Percentiles rank a stretch among this genome's conserved stretches.
Evolutionary conservation across 2,797 vertebrate genomes (phyloP).

Genomic region (Thripadectes ignobilis): DNA sequence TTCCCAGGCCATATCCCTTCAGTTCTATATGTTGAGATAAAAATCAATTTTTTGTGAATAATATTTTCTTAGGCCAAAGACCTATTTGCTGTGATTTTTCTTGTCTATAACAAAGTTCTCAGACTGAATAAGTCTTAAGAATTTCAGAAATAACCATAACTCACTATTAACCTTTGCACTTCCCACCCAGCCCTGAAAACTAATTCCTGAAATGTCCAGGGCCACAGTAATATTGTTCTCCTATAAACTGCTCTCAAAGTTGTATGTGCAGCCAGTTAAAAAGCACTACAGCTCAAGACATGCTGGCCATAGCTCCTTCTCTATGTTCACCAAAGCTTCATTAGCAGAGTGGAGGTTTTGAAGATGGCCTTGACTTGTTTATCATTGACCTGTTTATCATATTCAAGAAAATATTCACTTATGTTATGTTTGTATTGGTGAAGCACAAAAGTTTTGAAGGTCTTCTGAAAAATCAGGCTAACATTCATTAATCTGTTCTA

Average conservation of each 20-base stretch:
- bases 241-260: not conserved
- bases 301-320: not conserved
- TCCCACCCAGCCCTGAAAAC: not conserved
- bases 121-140: not conserved
- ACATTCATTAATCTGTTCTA: not conserved
- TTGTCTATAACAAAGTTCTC: not conserved
- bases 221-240: not conserved
- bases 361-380: not conserved
- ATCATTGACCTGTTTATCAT: not conserved
- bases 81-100: not conserved
- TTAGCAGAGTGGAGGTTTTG: not conserved
- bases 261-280: not conserved
- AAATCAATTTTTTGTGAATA: not conserved
- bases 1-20: not conserved
- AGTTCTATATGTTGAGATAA: not conserved
- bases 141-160: not conserved
- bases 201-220: not conserved
- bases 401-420: not conserved
- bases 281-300: not conserved
- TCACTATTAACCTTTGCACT: not conserved
- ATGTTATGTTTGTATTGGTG: not conserved
- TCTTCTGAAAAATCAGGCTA: not conserved
- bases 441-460: not conserved
- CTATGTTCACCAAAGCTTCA: not conserved
- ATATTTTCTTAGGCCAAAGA: not conserved